A percentile compares a stretch with the other conserved stretches of the same genome.
Conservation (phyloP, 2,888 invertebrate genomes). For the Acanthosoma haemorrhoidale region DNA sequence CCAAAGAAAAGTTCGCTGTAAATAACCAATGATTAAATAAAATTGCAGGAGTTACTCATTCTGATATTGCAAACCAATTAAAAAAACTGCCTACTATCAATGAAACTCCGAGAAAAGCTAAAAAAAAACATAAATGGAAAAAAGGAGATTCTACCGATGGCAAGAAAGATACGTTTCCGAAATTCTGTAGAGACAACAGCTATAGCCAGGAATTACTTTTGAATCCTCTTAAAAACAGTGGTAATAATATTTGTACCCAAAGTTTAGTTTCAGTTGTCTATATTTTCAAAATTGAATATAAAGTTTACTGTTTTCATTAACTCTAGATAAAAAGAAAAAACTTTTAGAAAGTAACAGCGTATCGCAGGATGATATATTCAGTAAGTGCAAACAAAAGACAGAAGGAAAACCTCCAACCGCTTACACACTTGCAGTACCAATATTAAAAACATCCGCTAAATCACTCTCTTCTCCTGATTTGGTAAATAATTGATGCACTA, state of each 20-base stretch:
- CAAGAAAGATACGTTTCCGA: background rate
- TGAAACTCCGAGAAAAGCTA: conserved; percentile 22
- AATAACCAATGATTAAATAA: too few relatives aligned
- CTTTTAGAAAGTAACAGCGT: background rate
- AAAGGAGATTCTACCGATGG: background rate
- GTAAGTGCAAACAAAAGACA: background rate
- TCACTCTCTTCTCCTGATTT: conserved; percentile 15
- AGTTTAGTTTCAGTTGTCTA: too few relatives aligned
- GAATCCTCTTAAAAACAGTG: conserved; percentile 25
- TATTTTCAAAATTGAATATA: background rate
- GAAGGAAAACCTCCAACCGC: background rate
- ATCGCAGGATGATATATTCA: conserved; percentile 20
- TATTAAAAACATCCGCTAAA: background rate
- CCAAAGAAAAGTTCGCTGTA: too few relatives aligned
- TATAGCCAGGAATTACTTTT: conserved; percentile 22
- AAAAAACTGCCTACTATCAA: conserved; percentile 34
- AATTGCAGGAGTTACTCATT: conserved; percentile 34
- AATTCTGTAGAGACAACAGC: conserved; percentile 22
- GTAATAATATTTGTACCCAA: background rate
- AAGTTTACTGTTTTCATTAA: background rate
- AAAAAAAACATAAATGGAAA: conserved; percentile 31
- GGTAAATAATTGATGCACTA: background rate
- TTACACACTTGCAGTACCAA: background rate
- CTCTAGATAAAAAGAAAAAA: background rate
- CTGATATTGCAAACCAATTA: conserved; percentile 31